These are phyloP conservation scores for Strix occidentalis DNA, from an alignment of 2,797 vertebrate genomes.

Conservation along the genomic window DNA sequence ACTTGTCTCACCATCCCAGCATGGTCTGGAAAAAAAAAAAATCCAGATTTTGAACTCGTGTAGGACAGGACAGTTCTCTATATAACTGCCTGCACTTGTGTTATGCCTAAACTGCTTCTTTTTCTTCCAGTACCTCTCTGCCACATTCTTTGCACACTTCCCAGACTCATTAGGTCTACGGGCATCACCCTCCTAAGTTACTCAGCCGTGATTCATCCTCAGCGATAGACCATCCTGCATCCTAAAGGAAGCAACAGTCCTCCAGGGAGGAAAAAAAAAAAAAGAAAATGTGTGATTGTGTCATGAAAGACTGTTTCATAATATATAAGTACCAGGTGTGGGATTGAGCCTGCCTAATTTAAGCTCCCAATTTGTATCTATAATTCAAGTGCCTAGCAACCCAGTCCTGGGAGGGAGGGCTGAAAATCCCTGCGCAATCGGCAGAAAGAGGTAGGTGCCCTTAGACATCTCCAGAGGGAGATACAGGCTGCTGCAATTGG, in stretches of 20 bases:
- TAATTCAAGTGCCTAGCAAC: conserved; percentile 12
- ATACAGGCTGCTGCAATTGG: not conserved
- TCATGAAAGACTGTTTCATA: conserved; percentile 41
- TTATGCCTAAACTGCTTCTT: not conserved
- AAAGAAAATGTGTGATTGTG: rapidly evolving
- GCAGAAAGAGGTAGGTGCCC: not conserved
- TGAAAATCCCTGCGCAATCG: not conserved
- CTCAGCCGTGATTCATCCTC: not conserved
- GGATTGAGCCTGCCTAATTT: conserved; percentile 35
- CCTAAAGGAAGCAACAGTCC: not conserved
- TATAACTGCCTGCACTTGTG: not conserved
- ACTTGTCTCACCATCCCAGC: not conserved
- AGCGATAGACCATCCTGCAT: not conserved
- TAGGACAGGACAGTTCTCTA: not conserved
- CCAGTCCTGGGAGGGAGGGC: not conserved
- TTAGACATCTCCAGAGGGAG: not conserved
- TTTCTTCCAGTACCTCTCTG: not conserved
- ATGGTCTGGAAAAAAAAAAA: not conserved
- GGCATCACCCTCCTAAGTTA: not conserved
- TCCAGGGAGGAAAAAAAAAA: not conserved
- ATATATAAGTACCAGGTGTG: conserved; percentile 39
- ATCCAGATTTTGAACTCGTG: not conserved
- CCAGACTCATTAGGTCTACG: not conserved
- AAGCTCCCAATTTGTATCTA: conserved; percentile 16
- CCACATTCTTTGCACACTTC: not conserved